phyloP scores from a whole-genome alignment of 2,888 invertebrate species.

The Athrips mouffetella region DNA sequence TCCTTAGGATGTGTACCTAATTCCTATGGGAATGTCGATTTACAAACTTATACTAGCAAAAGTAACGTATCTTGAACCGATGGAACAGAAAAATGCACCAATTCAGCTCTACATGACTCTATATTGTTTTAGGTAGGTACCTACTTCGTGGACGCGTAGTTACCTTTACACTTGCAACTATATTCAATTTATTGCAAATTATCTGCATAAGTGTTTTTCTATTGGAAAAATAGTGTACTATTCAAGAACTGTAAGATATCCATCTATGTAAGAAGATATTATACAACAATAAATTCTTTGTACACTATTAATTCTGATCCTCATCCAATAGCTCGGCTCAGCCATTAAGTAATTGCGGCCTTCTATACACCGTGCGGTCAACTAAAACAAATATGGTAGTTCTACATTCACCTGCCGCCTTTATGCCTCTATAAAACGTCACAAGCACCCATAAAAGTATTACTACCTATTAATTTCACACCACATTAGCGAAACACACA shows the following conservation, averaged over 20 bases:
- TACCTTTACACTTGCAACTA: no score
- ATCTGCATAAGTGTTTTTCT: no score
- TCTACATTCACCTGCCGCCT: slow-evolving; percentile 62
- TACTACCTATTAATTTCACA: slow-evolving; percentile 79
- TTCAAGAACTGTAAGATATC: no score
- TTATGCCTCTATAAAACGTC: slow-evolving; percentile 70
- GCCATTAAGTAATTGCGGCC: no score
- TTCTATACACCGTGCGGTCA: slow-evolving; percentile 64
- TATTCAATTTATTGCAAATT: no score
- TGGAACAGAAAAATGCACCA: not conserved
- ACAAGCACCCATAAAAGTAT: slow-evolving; percentile 74
- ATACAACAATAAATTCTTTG: no score
- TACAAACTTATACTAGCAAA: not conserved
- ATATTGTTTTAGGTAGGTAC: no score
- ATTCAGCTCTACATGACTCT: not conserved
- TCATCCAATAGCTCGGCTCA: no score
- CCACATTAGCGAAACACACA: slow-evolving; percentile 77
- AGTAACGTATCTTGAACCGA: not conserved
- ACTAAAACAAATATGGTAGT: slow-evolving; percentile 62
- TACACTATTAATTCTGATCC: no score
- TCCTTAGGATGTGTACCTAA: not conserved
- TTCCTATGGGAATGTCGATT: not conserved
- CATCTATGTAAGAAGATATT: no score
- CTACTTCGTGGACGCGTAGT: no score
- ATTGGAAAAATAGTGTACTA: no score